Conservation (phyloP, 2,797 vertebrate species). For the Meriones psammophilus region DNA sequence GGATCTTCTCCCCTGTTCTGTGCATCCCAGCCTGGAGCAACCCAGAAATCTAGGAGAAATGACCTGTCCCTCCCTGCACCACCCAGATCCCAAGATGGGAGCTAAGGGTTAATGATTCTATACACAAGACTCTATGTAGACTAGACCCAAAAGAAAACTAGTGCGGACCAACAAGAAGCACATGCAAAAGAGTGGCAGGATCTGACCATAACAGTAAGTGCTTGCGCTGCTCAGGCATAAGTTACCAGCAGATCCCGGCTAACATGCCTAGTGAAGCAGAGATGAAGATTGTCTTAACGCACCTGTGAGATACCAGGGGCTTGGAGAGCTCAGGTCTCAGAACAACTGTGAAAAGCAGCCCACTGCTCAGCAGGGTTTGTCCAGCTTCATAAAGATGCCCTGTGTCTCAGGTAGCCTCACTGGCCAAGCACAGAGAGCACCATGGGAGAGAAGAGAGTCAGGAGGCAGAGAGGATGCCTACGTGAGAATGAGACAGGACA, state of each 20-base stretch:
- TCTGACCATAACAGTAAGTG: rapidly evolving
- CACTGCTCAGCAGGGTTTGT: neutral
- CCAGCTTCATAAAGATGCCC: neutral
- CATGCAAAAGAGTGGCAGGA: neutral
- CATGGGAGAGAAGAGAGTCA: rapidly evolving
- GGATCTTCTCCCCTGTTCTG: neutral
- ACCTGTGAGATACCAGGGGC: neutral
- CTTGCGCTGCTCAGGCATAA: neutral
- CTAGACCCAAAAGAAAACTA: neutral
- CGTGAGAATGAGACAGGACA: neutral
- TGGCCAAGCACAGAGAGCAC: neutral
- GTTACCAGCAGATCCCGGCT: rapidly evolving
- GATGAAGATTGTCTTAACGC: rapidly evolving
- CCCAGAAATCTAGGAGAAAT: neutral
- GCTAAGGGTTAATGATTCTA: neutral
- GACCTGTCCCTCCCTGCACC: neutral
- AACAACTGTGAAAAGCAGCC: neutral
- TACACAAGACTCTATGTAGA: no score
- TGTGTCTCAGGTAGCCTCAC: neutral
- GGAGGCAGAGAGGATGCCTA: neutral
- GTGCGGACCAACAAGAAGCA: neutral
- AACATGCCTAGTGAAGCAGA: neutral
- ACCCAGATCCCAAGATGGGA: neutral
- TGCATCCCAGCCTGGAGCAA: neutral
- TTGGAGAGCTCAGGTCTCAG: neutral